Percentiles rank a stretch among this genome's conserved stretches.
phyloP scores from a whole-genome alignment of 1,140 invertebrate genomes.

The Cydia strobilella region DNA sequence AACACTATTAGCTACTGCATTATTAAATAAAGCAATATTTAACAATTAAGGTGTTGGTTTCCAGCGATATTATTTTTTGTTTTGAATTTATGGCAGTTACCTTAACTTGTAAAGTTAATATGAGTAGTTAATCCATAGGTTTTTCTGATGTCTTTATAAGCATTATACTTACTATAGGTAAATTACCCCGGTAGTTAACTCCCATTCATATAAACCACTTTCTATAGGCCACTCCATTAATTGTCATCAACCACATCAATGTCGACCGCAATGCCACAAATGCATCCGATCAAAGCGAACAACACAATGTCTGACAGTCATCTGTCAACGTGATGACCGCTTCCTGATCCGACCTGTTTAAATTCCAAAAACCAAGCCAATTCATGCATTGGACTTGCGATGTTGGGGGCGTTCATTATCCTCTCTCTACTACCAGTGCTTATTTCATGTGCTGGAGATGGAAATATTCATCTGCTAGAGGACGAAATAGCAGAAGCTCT shows the following conservation, averaged over 20 bases:
- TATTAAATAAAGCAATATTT: too few relatives aligned
- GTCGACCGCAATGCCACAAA: constrained; percentile 12
- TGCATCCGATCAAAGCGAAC: constrained; percentile 27
- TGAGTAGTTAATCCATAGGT: too few relatives aligned
- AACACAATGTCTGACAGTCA: constrained; percentile 47
- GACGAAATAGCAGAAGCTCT: constrained; percentile 62
- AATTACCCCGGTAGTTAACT: not conserved
- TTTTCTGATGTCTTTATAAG: not conserved
- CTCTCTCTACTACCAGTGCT: constrained; percentile 46
- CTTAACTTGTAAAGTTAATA: too few relatives aligned
- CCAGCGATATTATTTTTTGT: too few relatives aligned
- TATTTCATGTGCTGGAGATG: constrained; percentile 53
- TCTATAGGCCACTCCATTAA: constrained; percentile 8
- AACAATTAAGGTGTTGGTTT: too few relatives aligned
- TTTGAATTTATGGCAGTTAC: too few relatives aligned
- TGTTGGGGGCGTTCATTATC: constrained; percentile 44
- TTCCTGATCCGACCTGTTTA: constrained; percentile 52
- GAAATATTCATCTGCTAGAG: constrained; percentile 65
- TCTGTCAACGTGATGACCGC: constrained; percentile 55
- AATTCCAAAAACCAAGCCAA: constrained; percentile 33
- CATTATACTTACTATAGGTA: not conserved
- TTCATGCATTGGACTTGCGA: constrained; percentile 35
- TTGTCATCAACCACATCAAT: constrained; percentile 10
- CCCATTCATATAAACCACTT: not conserved
- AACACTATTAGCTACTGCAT: too few relatives aligned